Base-by-base conservation (phyloP, 2,113 vertebrate genomes). In the Macheiramphus alcinus region DNA sequence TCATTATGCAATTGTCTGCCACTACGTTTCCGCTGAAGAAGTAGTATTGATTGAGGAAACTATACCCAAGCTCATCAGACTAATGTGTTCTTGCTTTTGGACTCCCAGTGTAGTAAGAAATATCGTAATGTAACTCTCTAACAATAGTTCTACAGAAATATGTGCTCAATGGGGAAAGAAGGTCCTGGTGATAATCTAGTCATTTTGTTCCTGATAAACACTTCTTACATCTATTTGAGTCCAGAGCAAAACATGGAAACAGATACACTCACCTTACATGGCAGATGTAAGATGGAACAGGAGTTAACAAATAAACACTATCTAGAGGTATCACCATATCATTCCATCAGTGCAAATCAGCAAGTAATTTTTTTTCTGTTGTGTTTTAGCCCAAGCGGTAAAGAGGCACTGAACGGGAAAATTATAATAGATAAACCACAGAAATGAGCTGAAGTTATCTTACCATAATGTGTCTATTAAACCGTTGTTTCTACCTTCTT, bases 1-100 rank as follows among this genome's bases (percentile, higher is more conserved):
- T 98, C 97, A 98, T 98, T 98, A 98, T 98, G 95, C 98, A 97
- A 97, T 98, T 98, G 98, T 98, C 98, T 98, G 94, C 97, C 96
- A 89, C 94, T 97, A 78, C 91, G 78, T 97, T 93, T 88, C 94
- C 10, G 16, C 91, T 97, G 97, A 98, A 98, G 95, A 95, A 94
- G 92, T 93, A 88, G 95, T 94, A 98, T 97, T 98, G 97, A 98
- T 98, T 97, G 95, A 93, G 80, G 92, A 98, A 98, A 97, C 91
- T 68, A 88, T 95, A 96, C 73, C 84, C 93, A 88, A 94, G 89
- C 91, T 97, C 94, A 97, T 97, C 96, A 97, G 86, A 38, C 84
- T 97, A 98, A 97, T 96, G 89, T 88, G 92, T 53, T 91, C 92
- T 96, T 94, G 68, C 78, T 93, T 84, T 96, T 20, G 40, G 72